phyloP scores from a whole-genome alignment of 2,113 vertebrate species.

The Chiloscyllium plagiosum region DNA sequence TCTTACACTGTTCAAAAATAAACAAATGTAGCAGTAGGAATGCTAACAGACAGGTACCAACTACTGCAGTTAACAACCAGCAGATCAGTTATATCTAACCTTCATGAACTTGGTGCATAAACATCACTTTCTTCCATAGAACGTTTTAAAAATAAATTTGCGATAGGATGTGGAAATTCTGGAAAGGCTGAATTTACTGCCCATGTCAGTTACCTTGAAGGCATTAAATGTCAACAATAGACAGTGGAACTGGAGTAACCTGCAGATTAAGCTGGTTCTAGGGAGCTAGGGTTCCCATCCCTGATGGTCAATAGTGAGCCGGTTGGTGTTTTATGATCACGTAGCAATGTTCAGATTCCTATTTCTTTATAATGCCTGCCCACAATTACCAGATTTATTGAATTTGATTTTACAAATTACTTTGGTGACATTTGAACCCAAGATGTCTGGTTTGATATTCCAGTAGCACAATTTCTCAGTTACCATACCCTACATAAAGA shows the following conservation, averaged over 20 bases:
- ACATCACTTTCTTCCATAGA: background rate
- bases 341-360: background rate
- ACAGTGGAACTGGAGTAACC: background rate
- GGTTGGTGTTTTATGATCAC: background rate
- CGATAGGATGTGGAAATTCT: background rate
- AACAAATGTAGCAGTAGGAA: background rate
- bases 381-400: background rate
- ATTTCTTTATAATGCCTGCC: background rate
- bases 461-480: background rate
- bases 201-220: background rate
- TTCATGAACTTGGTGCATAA: background rate
- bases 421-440: background rate
- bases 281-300: background rate
- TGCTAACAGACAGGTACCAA: background rate
- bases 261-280: no score
- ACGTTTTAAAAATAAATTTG: background rate
- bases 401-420: background rate
- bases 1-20: background rate
- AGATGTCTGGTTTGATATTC: background rate
- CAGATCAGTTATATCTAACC: background rate
- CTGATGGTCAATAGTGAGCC: background rate
- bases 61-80: background rate
- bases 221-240: background rate
- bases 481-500: background rate
- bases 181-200: background rate